A percentile compares a stretch with the other conserved stretches of the same genome.
Evolutionary conservation across 2,797 vertebrate genomes (phyloP).

Genomic region (Fistularia commersonii): DNA sequence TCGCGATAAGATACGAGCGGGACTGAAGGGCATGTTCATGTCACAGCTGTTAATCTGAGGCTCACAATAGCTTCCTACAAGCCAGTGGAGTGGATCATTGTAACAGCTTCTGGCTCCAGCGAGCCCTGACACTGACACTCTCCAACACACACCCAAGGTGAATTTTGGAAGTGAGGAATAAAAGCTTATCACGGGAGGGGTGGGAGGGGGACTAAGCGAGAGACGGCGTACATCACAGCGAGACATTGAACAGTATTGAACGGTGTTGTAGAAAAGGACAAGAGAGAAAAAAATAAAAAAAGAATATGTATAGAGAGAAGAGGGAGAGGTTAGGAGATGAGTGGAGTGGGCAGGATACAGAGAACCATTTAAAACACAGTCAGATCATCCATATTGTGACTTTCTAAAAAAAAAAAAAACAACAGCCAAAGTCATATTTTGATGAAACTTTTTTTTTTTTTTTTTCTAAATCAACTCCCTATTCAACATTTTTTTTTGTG

Average conservation of each 20-base stretch:
- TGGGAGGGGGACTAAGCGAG: background rate
- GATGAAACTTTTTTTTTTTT: no score
- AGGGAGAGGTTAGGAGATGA: no score
- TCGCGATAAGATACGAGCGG: slow-evolving; percentile 33
- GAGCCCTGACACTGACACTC: slow-evolving; percentile 15
- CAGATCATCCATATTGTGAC: no score
- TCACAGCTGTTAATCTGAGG: slow-evolving; percentile 46
- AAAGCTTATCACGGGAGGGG: background rate
- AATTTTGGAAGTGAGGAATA: slow-evolving; percentile 1
- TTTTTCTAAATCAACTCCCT: no score
- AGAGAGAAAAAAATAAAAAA: background rate
- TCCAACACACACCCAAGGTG: slow-evolving; percentile 17
- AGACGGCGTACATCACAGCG: slow-evolving; percentile 13
- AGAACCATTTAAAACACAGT: no score
- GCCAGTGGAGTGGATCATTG: slow-evolving; percentile 54
- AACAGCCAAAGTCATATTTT: no score
- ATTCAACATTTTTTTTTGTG: no score
- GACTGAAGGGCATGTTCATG: slow-evolving; percentile 34
- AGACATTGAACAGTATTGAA: slow-evolving; percentile 8
- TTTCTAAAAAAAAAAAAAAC: no score
- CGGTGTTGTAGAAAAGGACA: background rate
- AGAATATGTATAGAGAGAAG: background rate
- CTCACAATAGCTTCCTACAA: slow-evolving; percentile 53
- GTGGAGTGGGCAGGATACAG: no score
- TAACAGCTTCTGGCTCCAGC: slow-evolving; percentile 31